phyloP scores from a whole-genome alignment of 2,797 vertebrate species.

The Scarus forsteni region DNA sequence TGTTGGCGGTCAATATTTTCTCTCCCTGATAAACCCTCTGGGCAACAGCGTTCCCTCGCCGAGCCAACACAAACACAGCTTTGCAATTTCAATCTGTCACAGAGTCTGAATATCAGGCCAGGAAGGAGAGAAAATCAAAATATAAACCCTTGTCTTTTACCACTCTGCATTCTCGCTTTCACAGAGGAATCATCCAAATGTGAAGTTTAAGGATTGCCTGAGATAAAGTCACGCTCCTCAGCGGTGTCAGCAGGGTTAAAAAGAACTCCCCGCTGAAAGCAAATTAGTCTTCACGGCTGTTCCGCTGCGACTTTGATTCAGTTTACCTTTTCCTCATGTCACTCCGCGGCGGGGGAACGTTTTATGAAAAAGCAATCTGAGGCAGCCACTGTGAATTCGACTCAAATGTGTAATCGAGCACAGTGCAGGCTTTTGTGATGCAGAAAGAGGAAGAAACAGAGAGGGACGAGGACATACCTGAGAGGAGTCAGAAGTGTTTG shows the following conservation, averaged over 20 bases:
- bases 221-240: conserved; percentile 11
- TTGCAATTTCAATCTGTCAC: conserved; percentile 66
- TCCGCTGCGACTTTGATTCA: conserved; percentile 8
- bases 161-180: conserved; percentile 38
- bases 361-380: conserved; percentile 23
- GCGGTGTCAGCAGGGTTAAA: conserved; percentile 29
- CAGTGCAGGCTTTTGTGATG: not conserved
- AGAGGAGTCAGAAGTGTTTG: conserved; percentile 64
- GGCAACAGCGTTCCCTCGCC: conserved; percentile 42
- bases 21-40: conserved; percentile 69
- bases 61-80: conserved; percentile 72
- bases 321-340: conserved; percentile 50
- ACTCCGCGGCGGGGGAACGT: conserved; percentile 23
- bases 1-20: conserved; percentile 73
- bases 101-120: conserved; percentile 45
- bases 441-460: not conserved
- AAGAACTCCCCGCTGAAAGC: conserved; percentile 38
- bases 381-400: conserved; percentile 11
- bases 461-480: conserved; percentile 62
- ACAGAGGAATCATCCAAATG: conserved; percentile 28
- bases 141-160: conserved; percentile 28
- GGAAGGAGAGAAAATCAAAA: conserved; percentile 16
- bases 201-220: conserved; percentile 19
- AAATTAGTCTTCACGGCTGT: conserved; percentile 40
- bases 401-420: not conserved